Percentiles rank a stretch among this genome's conserved stretches.
These are phyloP conservation scores for Iphiclides podalirius DNA, from an alignment of 2,888 invertebrate species.

Conservation along the genomic window DNA sequence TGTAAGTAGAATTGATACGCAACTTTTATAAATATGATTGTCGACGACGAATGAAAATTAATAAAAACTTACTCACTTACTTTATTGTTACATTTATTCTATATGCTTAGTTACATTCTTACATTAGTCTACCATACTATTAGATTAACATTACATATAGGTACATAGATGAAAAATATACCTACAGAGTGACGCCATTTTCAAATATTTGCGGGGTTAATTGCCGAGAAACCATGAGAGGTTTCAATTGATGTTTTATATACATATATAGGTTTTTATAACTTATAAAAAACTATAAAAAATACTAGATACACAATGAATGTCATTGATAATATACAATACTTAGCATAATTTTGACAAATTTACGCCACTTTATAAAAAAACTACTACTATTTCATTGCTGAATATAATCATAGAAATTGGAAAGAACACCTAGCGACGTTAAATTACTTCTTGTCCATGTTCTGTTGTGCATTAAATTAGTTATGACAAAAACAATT, in stretches of 20 bases:
- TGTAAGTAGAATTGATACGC: too few relatives aligned
- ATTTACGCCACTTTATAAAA: too few relatives aligned
- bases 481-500: too few relatives aligned
- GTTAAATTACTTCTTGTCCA: too few relatives aligned
- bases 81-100: not conserved
- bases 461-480: too few relatives aligned
- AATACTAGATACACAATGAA: not conserved
- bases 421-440: too few relatives aligned
- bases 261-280: conserved; percentile 5
- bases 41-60: not conserved
- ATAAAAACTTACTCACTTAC: not conserved
- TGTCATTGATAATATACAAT: not conserved
- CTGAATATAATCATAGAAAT: too few relatives aligned
- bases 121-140: conserved; percentile 7
- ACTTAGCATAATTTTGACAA: too few relatives aligned
- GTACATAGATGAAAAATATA: not conserved
- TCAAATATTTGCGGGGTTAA: conserved; percentile 8
- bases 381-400: too few relatives aligned
- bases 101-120: conserved; percentile 6
- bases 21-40: too few relatives aligned
- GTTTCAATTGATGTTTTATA: conserved; percentile 4
- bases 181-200: conserved; percentile 5
- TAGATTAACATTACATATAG: conserved; percentile 2
- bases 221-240: not conserved
- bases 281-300: conserved; percentile 7